Evolutionary conservation across 2,888 invertebrate species (phyloP).

Genomic region (Drosophila birchii): DNA sequence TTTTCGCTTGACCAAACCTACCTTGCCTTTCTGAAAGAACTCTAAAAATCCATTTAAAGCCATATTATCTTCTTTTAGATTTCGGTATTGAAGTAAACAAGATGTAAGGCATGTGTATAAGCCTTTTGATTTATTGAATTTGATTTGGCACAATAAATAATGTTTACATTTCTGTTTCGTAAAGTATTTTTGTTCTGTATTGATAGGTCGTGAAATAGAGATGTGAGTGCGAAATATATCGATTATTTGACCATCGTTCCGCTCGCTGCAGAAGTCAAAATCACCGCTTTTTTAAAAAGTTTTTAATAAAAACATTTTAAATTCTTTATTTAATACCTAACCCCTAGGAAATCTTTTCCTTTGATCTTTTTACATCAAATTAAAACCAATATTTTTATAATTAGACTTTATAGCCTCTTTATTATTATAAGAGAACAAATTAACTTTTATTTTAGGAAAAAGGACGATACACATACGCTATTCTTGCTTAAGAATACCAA

Average conservation of each 20-base stretch:
- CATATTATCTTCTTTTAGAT: slow-evolving; percentile 84
- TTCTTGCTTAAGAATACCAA: slow-evolving; percentile 90
- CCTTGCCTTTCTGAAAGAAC: slow-evolving; percentile 92
- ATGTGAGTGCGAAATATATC: slow-evolving; percentile 9
- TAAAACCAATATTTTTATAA: not conserved
- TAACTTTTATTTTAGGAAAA: slow-evolving; percentile 1
- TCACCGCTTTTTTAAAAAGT: no score
- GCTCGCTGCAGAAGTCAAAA: not conserved
- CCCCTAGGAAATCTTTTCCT: no score
- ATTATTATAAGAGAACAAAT: slow-evolving; percentile 7
- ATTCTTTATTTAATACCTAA: no score
- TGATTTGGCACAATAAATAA: slow-evolving; percentile 6
- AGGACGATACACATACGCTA: slow-evolving; percentile 19
- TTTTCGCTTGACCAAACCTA: slow-evolving; percentile 79
- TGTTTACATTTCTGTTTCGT: slow-evolving; percentile 19
- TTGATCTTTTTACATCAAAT: not conserved
- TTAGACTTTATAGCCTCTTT: slow-evolving; percentile 8
- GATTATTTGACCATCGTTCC: slow-evolving; percentile 6
- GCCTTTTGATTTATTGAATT: not conserved
- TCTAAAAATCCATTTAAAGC: slow-evolving; percentile 90
- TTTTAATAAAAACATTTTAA: no score
- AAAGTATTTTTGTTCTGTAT: slow-evolving; percentile 16
- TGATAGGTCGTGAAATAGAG: slow-evolving; percentile 11
- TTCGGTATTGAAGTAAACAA: not conserved
- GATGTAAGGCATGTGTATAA: not conserved